A percentile compares a stretch with the other conserved stretches of the same genome.
These are phyloP conservation scores for Tokudaia tokunoshimensis DNA, from an alignment of 2,797 vertebrate species.

Conservation along the genomic window DNA sequence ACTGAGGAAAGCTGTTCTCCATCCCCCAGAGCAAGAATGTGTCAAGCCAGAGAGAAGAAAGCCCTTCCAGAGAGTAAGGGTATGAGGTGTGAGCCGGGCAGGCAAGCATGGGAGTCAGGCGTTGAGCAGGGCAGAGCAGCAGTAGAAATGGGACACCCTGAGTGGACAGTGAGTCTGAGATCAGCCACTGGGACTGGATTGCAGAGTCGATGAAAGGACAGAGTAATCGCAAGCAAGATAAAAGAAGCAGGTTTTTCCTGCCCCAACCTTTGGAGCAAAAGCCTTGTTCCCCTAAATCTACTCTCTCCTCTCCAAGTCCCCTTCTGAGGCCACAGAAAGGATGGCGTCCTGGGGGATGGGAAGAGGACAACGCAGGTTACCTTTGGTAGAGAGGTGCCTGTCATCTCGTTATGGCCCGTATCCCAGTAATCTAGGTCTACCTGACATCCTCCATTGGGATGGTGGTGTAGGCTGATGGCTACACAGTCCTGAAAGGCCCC, in stretches of 20 bases:
- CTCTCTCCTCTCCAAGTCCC: not conserved
- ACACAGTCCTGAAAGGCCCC: not conserved
- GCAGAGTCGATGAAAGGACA: not conserved
- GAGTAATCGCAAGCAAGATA: not conserved
- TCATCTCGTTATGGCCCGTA: not conserved
- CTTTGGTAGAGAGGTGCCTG: not conserved
- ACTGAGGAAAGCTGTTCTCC: slow-evolving; percentile 34
- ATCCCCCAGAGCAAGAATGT: not conserved
- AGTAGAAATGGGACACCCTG: fast-evolving
- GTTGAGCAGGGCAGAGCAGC: not conserved
- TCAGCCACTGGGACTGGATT: not conserved
- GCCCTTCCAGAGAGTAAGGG: not conserved
- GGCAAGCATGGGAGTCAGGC: not conserved
- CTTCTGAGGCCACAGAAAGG: not conserved
- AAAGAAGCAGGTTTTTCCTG: not conserved
- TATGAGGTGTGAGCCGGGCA: not conserved
- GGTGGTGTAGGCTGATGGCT: not conserved
- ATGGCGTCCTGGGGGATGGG: not conserved
- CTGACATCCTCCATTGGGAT: not conserved
- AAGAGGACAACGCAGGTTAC: not conserved
- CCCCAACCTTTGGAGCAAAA: not conserved
- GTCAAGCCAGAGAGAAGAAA: slow-evolving; percentile 12
- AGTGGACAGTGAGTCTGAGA: not conserved
- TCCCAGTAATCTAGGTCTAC: not conserved
- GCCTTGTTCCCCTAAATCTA: not conserved